phyloP scores from a whole-genome alignment of 1,140 invertebrate species.

The Drosophila lowei region DNA sequence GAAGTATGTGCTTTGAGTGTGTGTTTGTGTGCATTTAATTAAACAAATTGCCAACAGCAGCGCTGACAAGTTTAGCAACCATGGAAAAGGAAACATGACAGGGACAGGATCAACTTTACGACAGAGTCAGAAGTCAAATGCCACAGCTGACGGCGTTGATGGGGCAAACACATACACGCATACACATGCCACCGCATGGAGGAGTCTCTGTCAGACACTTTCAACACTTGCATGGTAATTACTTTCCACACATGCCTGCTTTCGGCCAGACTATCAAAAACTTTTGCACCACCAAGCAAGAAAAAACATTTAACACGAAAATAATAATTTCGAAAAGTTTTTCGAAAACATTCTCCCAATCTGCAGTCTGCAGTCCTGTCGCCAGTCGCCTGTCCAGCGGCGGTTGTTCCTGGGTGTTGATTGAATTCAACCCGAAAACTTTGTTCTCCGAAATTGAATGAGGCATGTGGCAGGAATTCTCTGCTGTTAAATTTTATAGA shows the following conservation, averaged over 20 bases:
- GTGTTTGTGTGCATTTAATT: slow-evolving; percentile 34
- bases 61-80: slow-evolving; percentile 39
- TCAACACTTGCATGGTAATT: slow-evolving; percentile 58
- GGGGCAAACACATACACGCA: slow-evolving; percentile 15
- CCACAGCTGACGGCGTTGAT: slow-evolving; percentile 40
- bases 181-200: neutral
- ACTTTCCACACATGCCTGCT: slow-evolving; percentile 40
- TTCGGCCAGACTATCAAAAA: slow-evolving; percentile 51
- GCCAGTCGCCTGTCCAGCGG: no score
- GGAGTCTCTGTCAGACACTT: slow-evolving; percentile 26
- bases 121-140: slow-evolving; percentile 44
- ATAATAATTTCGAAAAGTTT: slow-evolving; percentile 51
- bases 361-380: slow-evolving; percentile 13
- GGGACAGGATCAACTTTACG: slow-evolving; percentile 35
- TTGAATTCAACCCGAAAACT: slow-evolving; percentile 43
- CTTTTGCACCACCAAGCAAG: slow-evolving; percentile 21
- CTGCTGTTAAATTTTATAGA: neutral
- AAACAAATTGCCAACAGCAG: slow-evolving; percentile 42
- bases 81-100: slow-evolving; percentile 1
- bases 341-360: slow-evolving; percentile 17
- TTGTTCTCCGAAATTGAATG: slow-evolving; percentile 41
- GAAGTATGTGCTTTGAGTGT: neutral
- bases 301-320: slow-evolving; percentile 40
- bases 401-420: slow-evolving; percentile 27
- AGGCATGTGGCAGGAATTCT: slow-evolving; percentile 16